Evolutionary conservation across 2,888 invertebrate species (phyloP).

Genomic region (Timema podura): DNA sequence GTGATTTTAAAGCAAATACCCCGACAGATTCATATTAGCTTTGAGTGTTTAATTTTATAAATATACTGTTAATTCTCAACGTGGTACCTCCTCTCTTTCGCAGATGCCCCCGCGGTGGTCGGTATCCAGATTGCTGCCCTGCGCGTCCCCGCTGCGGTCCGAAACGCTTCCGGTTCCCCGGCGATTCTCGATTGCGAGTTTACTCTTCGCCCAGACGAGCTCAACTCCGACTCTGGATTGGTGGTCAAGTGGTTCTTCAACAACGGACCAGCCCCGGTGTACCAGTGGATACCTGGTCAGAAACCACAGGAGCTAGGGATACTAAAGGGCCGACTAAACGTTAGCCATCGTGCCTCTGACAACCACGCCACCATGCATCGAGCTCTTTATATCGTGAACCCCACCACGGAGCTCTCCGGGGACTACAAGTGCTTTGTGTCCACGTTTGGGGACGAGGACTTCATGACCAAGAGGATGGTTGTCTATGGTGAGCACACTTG

Average conservation of each 20-base stretch:
- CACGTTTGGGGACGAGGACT: slow-evolving; percentile 64
- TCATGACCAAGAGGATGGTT: slow-evolving; percentile 58
- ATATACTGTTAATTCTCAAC: too few relatives aligned
- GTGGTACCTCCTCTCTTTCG: too few relatives aligned
- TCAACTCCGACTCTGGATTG: slow-evolving; percentile 52
- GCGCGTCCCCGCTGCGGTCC: slow-evolving; percentile 57
- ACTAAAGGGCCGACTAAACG: slow-evolving; percentile 56
- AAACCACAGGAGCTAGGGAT: slow-evolving; percentile 61
- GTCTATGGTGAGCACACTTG: slow-evolving; percentile 66
- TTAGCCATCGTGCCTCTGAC: slow-evolving; percentile 59
- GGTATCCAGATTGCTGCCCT: slow-evolving; percentile 58
- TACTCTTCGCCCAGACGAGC: slow-evolving; percentile 54
- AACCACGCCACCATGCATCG: slow-evolving; percentile 66
- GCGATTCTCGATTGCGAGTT: slow-evolving; percentile 71
- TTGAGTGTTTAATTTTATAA: too few relatives aligned
- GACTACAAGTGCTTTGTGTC: slow-evolving; percentile 71
- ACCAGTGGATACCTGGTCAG: slow-evolving; percentile 74
- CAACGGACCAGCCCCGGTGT: slow-evolving; percentile 62
- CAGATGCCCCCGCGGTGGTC: slow-evolving; percentile 44
- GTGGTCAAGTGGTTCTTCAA: slow-evolving; percentile 74
- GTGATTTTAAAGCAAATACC: too few relatives aligned
- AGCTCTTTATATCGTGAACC: slow-evolving; percentile 63
- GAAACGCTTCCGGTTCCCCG: slow-evolving; percentile 54
- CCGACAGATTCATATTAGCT: too few relatives aligned
- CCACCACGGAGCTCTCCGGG: slow-evolving; percentile 65